Base-by-base conservation (phyloP, 2,113 vertebrate genomes). In the Sorex araneus region DNA sequence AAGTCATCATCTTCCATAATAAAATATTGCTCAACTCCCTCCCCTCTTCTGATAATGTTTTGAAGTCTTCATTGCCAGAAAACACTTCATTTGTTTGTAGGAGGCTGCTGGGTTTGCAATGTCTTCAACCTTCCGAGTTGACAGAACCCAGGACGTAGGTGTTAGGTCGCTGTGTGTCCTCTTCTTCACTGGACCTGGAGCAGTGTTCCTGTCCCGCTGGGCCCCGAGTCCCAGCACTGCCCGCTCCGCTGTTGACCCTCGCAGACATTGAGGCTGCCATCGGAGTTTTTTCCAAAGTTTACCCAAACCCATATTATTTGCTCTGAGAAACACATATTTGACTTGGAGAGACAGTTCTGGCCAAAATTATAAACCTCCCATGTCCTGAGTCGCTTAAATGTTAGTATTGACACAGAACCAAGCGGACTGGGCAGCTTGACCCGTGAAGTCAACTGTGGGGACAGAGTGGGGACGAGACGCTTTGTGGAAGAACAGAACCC, bases 301-400 rank as follows among this genome's bases (percentile, higher is more conserved):
- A 75, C 74, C 76, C 80, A 86, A 70, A 81, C 73, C 34, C 85
- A 15, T 70, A 28, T 15, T 47, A 3, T 82, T 96, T 90, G 81
- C 88, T 94, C 45, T 94, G 92, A 82, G 74, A 91, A 92, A 87
- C 66, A 84, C 40, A 77, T 87, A 90, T 96, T 95, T 95, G 75
- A 83, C 90, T 95, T 97, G 92, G 89, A 96, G 77, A 45, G 93
- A 91, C 25, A 90, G 63, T 84, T 94, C 57, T 89, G 34, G 90
- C 88, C 79, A 96, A 93, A 95, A 96, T 96, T 94, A 87, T 83
- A 95, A 90, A 94, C 70, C 32, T 84, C 87, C 54, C 40, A 91
- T 95, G 84, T 91, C 73, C 83, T 10, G 18, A 84, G 64, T 91
- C 69, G 45, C 75, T 94, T 86, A 64, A 54, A 94, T 36, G 69